Conservation (phyloP, 2,888 invertebrate genomes). For the Pollenia griseotomentosa region DNA sequence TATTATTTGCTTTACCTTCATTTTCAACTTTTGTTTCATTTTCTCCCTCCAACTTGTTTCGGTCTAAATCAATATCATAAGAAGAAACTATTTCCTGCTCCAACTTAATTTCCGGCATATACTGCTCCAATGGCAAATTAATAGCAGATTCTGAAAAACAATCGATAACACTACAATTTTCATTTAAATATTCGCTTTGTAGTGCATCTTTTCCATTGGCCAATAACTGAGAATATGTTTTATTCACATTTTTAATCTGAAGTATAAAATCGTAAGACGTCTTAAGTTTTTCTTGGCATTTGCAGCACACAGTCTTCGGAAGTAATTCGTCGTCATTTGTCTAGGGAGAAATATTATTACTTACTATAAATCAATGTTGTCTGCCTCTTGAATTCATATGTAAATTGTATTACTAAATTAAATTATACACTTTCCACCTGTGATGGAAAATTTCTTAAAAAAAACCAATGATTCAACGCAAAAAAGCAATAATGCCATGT, state of each 20-base stretch:
- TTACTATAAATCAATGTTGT: too few species aligned
- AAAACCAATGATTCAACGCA: too few species aligned
- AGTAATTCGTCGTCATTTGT: slow-evolving; percentile 19
- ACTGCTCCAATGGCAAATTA: slow-evolving; percentile 75
- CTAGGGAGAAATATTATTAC: neutral
- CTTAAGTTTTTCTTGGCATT: slow-evolving; percentile 76
- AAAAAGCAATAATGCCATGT: too few species aligned
- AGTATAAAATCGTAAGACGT: slow-evolving; percentile 77
- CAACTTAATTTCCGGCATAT: slow-evolving; percentile 74
- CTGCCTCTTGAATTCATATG: too few species aligned
- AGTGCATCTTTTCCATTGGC: slow-evolving; percentile 35
- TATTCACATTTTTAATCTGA: slow-evolving; percentile 76
- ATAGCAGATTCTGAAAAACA: slow-evolving; percentile 79
- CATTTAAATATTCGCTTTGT: neutral
- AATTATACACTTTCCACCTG: too few species aligned
- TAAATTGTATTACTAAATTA: too few species aligned
- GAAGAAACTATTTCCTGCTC: slow-evolving; percentile 68
- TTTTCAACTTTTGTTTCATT: slow-evolving; percentile 1
- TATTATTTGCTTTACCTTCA: slow-evolving; percentile 13
- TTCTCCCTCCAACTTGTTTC: slow-evolving; percentile 3
- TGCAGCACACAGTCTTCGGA: slow-evolving; percentile 72
- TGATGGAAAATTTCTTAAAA: too few species aligned
- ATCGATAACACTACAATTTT: slow-evolving; percentile 67
- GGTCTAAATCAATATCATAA: slow-evolving; percentile 19
- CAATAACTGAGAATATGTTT: slow-evolving; percentile 41